Percentiles rank a stretch among this genome's conserved stretches.
phyloP scores from a whole-genome alignment of 2,113 vertebrate genomes.

The Chaenocephalus aceratus region DNA sequence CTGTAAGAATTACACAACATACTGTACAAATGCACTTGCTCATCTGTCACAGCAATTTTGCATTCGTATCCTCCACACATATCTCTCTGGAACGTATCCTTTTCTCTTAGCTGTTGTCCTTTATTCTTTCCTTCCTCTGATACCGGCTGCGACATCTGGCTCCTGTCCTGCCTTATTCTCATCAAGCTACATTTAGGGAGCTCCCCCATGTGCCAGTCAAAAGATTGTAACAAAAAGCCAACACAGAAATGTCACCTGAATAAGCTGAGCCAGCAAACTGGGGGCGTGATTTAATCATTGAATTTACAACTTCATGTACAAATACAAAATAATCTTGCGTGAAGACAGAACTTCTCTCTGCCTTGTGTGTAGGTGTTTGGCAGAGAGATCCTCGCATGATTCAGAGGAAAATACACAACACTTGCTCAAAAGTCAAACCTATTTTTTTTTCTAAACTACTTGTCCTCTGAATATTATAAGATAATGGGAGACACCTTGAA shows the following conservation, averaged over 20 bases:
- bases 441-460: slow-evolving; percentile 34
- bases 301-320: slow-evolving; percentile 69
- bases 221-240: slow-evolving; percentile 26
- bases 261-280: slow-evolving; percentile 34
- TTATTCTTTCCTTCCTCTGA: slow-evolving; percentile 54
- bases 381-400: slow-evolving; percentile 70
- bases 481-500: slow-evolving; percentile 56
- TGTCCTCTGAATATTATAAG: slow-evolving; percentile 47
- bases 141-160: slow-evolving; percentile 62
- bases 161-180: slow-evolving; percentile 46
- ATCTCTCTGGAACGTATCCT: slow-evolving; percentile 61
- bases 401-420: slow-evolving; percentile 74
- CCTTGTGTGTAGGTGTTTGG: slow-evolving; percentile 76
- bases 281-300: slow-evolving; percentile 74
- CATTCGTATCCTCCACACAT: slow-evolving; percentile 60
- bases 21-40: slow-evolving; percentile 50
- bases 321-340: slow-evolving; percentile 63
- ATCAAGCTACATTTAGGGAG: slow-evolving; percentile 51
- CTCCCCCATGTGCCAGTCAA: slow-evolving; percentile 13
- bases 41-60: slow-evolving; percentile 49
- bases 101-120: slow-evolving; percentile 50
- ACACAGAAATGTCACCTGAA: slow-evolving; percentile 54
- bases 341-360: slow-evolving; percentile 65
- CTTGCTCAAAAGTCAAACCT: slow-evolving; percentile 60
- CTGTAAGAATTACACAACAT: slow-evolving; percentile 20